A percentile compares a stretch with the other conserved stretches of the same genome.
Evolutionary conservation across 2,888 invertebrate genomes (phyloP).

Genomic region (Zygogramma bicolorata): DNA sequence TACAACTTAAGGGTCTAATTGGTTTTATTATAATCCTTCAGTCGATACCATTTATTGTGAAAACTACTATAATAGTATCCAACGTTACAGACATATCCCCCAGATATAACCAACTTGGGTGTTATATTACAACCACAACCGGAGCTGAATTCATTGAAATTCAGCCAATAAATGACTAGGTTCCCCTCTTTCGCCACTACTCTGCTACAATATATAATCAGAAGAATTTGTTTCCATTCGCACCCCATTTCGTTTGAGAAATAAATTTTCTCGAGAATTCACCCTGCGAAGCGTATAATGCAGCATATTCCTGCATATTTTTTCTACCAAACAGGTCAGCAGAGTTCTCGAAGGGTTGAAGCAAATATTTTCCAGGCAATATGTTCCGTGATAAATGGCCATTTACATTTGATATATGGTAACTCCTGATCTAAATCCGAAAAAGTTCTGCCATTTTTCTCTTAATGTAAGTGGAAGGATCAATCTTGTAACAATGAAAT

Average conservation of each 20-base stretch:
- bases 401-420: constrained; percentile 41
- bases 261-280: constrained; percentile 26
- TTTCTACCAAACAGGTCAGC: constrained; percentile 40
- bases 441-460: not conserved
- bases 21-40: no score
- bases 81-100: no score
- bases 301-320: constrained; percentile 40
- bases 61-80: no score
- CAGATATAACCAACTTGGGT: no score
- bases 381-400: constrained; percentile 40
- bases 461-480: constrained; percentile 5
- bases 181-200: not conserved
- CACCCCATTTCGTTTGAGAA: not conserved
- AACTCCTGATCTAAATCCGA: constrained; percentile 26
- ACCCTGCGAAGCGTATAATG: constrained; percentile 20
- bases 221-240: not conserved
- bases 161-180: not conserved
- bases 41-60: no score
- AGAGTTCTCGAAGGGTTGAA: constrained; percentile 37
- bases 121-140: no score
- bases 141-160: not conserved
- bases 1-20: no score
- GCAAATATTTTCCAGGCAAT: constrained; percentile 44
- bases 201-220: not conserved
- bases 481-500: constrained; percentile 23